Evolutionary conservation across 2,888 invertebrate species (phyloP), one percentile per base, ranked within the genome.

Genomic region (Galeruca laticollis): DNA sequence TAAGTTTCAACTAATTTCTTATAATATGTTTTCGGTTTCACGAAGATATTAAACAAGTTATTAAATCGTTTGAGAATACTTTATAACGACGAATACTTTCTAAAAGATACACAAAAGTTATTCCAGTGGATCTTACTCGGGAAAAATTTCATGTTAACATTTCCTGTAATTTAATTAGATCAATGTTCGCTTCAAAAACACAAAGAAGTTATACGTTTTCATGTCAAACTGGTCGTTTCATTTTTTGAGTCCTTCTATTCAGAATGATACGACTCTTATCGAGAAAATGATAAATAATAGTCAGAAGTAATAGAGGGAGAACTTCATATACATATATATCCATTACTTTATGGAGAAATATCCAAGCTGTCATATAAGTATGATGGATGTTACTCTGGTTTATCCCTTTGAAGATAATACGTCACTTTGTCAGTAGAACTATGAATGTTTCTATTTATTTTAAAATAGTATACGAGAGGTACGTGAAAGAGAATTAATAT

Each of bases 311-410:
- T 60, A 49, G 49, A 15, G 9, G 35, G 31, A 26, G 31, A 47
- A 31, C 10, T 43, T 26, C 31, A 54, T 54, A 43, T 47, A 49
- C 47, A 47, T 47, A 49, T n/a, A n/a, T 60, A 43, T 60, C 60
- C 60, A 47, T 51, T 59, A 33, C 49, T 57, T 70, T 64, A 59
- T 56, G 64, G 60, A 61, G 51, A 68, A 65, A 69, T 72, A 64
- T 67, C 56, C 51, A 33, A 65, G 33, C 68, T 66, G 73, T 70
- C 73, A 68, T 47, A 43, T 56, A 47, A 65, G 64, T 62, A 65
- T 70, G 73, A 73, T 73, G 40, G 66, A 73, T 73, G 70, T 59
- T 65, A 62, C 47, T 61, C 62, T 60, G 10, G 15, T 49, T 60
- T 60, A 60, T 47, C n/a, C 49, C 18, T 49, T 60, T 15, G 9